Evolutionary conservation across 2,797 vertebrate genomes (phyloP), one percentile per base, ranked within the genome.

Genomic region (Echeneis naucrates): DNA sequence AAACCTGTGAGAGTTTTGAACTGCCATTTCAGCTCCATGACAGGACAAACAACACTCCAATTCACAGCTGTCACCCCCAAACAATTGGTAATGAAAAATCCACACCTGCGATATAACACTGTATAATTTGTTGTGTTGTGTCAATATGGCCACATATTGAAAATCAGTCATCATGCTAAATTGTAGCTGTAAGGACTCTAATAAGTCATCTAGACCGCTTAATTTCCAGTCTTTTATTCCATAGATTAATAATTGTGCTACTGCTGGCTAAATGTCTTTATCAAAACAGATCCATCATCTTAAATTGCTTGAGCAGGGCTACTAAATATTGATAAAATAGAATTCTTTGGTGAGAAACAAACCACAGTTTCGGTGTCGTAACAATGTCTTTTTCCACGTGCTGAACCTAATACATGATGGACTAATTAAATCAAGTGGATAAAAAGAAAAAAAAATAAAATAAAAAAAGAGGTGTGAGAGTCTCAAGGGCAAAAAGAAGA

Each of bases 61-160:
- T 75, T 45, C 75, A 77, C 81, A 66, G 81, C 72, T 75, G 72
- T 86, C 88, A 73, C 66, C 74, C 74, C 64, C 6, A 55, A 80
- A 76, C 40, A 69, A 72, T 68, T 13, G 55, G 67, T 16, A 17
- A 59, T 54, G 67, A 61, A 79, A 82, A 70, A 60, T 66, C 45
- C 73, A 68, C 74, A 74, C 54, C 48, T 56, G 57, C 11, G 14
- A 17, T 68, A n/a, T 52, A 61, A 65, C 72, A 62, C 53, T 59
- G 67, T 57, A 59, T 73, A 53, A 80, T 78, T 61, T 68, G 48
- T 27, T 68, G 35, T 56, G 59, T 13, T 45, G 33, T 16, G 70
- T 50, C 11, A 56, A 71, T 53, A 51, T 38, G 68, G 58, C 42
- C 57, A 13, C 56, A 68, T 68, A 42, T 59, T 75, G 66, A 78